Evolutionary conservation across 2,113 vertebrate genomes (phyloP), one percentile per base, ranked within the genome.

Genomic region (Sakesphorus luctuosus): DNA sequence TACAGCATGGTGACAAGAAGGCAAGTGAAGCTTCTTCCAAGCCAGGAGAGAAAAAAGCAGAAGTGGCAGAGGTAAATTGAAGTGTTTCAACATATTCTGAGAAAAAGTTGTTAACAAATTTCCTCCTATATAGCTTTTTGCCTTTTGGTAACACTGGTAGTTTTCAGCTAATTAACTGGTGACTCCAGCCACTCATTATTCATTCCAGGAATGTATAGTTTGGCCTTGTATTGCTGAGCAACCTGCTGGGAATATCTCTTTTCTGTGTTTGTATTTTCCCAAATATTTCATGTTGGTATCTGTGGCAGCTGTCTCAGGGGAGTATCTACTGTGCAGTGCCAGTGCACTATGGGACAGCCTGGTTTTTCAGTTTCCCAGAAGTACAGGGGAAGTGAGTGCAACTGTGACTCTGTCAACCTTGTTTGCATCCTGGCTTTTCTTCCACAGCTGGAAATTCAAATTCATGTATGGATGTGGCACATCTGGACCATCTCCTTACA

Each of bases 1-100:
- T 89, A 29, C 85, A 98, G 98, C 96, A 97, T 19, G 95, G 46
- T 62, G 92, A 79, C 92, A 96, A 94, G 73, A 97, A 97, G 91
- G n/a, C 44, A 65, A 90, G 38, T 73, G 93, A 49, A 94, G 74
- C 76, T 18, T 46, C 97, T 95, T 97, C 97, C 25, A 93, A 71
- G 26, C 17, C 43, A 0, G 97, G 29, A 97, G 96, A 97, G 84
- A 96, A 97, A 33, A 97, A 94, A 87, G 58, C 44, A 68, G 84
- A 88, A 40, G 79, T 21, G 0, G 23, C 61, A 78, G 97, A 98
- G 98, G 98, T 98, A 97, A 98, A 76, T 76, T 44, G 21, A 68
- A 36, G 3, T 68, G 6, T 91, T 72, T 62, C 7, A 62, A 73
- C 17, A 5, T 47, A 33, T 3, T 69, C 29, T 47, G n/a, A 38